These are phyloP conservation scores for Synchiropus splendidus DNA, from an alignment of 2,113 vertebrate species.

Conservation along the genomic window DNA sequence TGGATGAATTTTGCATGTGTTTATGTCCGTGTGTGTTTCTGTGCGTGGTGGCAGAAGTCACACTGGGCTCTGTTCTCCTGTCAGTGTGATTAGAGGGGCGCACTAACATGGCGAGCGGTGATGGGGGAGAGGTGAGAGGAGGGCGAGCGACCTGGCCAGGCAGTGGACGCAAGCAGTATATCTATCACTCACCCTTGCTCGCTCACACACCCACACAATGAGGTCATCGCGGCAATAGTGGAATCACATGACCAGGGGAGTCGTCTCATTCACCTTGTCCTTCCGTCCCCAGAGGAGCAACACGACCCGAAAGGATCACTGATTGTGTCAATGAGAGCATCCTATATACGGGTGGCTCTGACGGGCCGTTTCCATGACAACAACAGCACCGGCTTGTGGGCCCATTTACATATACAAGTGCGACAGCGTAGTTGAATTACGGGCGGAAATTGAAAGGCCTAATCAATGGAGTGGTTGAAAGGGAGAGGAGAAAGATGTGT, in stretches of 20 bases:
- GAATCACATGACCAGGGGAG: constrained; percentile 5
- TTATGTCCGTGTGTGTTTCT: constrained; percentile 30
- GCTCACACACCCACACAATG: constrained; percentile 15
- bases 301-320: constrained; percentile 15
- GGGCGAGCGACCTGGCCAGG: background rate
- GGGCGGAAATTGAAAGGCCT: constrained; percentile 48
- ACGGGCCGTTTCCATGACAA: constrained; percentile 52
- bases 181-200: background rate
- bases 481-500: background rate
- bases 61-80: constrained; percentile 40
- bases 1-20: constrained; percentile 47
- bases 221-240: constrained; percentile 33
- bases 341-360: constrained; percentile 25
- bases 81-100: constrained; percentile 47
- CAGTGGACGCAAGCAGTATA: background rate
- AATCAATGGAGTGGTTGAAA: constrained; percentile 46
- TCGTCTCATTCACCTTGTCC: constrained; percentile 52
- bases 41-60: constrained; percentile 39
- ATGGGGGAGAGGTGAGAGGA: background rate
- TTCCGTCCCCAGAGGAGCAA: constrained; percentile 19
- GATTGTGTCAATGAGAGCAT: constrained; percentile 2
- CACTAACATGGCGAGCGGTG: constrained; percentile 21
- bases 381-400: constrained; percentile 28
- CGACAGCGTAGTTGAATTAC: constrained; percentile 54
- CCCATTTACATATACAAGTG: constrained; percentile 57